Conservation (phyloP, 1,140 invertebrate genomes). For the Atta colombica region DNA sequence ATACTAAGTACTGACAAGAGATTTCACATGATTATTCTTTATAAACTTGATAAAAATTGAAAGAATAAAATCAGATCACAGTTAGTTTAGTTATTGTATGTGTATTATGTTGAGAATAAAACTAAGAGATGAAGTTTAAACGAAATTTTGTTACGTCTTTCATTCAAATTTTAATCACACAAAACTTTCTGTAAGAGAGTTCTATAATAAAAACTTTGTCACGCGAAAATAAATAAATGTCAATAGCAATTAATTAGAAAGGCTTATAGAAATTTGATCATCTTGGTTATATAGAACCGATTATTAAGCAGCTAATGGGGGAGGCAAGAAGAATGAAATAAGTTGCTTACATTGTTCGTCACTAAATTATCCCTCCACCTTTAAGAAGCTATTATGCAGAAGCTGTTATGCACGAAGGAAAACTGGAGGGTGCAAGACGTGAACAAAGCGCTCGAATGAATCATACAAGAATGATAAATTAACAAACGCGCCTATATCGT, state of each 20-base stretch:
- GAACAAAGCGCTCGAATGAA: not conserved
- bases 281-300: not conserved
- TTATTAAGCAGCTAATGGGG: not conserved
- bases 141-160: not conserved
- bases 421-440: not conserved
- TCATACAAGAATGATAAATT: not conserved
- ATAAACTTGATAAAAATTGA: not conserved
- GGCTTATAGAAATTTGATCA: not conserved
- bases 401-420: not conserved
- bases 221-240: not conserved
- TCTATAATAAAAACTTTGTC: not conserved
- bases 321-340: not conserved
- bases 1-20: too few relatives aligned
- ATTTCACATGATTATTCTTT: not conserved
- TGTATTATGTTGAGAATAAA: not conserved
- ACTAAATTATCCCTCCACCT: not conserved
- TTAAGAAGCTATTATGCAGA: not conserved
- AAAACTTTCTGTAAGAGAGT: not conserved
- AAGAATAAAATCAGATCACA: not conserved
- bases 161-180: not conserved
- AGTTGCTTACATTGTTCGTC: not conserved
- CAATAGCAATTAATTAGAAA: not conserved
- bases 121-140: not conserved
- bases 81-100: not conserved
- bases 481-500: not conserved